Base-by-base conservation (phyloP, 2,888 invertebrate genomes). In the Gymnocheta viridis region DNA sequence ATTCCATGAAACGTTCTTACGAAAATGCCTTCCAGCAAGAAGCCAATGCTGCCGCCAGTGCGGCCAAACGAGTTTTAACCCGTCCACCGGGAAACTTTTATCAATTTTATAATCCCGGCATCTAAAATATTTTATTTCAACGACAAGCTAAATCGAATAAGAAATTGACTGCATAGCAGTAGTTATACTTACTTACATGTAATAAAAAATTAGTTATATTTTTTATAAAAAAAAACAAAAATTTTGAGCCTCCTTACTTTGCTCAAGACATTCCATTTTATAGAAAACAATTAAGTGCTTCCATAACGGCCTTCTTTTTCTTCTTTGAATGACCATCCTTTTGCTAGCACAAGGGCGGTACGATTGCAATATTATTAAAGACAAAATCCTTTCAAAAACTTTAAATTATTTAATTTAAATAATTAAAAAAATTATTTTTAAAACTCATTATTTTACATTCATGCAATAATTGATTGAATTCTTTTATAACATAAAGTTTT, bases 21-120 rank as follows among this genome's bases (percentile, higher is more conserved):
- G 96, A 96, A 51, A 94, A 94, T 88, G 96, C 96, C 0, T 96
- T 96, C 88, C 93, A 94, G 0, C 93, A 93, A 12, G 93, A 91
- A 32, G 87, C 88, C 0, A 86, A 89, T 24, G 89, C 89, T 19
- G 88, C 89, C 7, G 87, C 89, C 10, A 90, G 89, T 82, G 91
- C 91, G 17, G 90, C 92, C 29, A 92, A 92, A 67, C 88, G 92
- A 12, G 91, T 90, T 17, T 80, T 91, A 17, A 90, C 90, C 6
- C 89, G 91, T 4, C 87, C 90, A 0, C 88, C 89, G 22, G 88
- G 87, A 56, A 88, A 85, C 47, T 86, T 91, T 27, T 89, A 88
- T 72, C 86, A 86, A 41, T 91, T 91, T 60, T 91, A 90, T 72
- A 91, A 91, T 88, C 89, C 91, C 12, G 90, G 91, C 54, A 86